These are phyloP conservation scores for Lethenteron reissneri DNA, from an alignment of 2,113 vertebrate species.

Conservation along the genomic window DNA sequence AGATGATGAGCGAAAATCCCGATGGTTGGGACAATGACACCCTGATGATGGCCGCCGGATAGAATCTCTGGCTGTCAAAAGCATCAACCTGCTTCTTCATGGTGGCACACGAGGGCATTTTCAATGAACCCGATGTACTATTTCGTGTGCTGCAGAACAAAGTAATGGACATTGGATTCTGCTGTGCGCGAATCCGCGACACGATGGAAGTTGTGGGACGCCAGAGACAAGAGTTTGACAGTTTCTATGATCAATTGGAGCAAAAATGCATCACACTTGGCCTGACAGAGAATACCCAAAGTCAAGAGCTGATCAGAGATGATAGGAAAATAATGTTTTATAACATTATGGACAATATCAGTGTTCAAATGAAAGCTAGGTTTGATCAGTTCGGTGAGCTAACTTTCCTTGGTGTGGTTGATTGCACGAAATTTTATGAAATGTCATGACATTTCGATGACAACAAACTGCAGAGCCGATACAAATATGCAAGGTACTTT, in stretches of 20 bases:
- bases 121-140: too few relatives aligned
- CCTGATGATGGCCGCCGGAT: constrained; percentile 9
- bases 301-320: constrained; percentile 8
- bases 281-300: constrained; percentile 5
- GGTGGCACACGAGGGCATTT: background rate
- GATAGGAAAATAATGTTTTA: constrained; percentile 11
- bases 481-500: constrained; percentile 9
- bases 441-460: constrained; percentile 12
- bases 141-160: background rate
- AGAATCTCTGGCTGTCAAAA: constrained; percentile 10
- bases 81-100: constrained; percentile 10
- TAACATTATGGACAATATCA: constrained; percentile 12
- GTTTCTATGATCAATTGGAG: constrained; percentile 10
- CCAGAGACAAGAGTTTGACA: constrained; percentile 11
- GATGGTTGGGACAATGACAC: constrained; percentile 10
- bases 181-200: constrained; percentile 2
- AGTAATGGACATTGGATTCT: constrained; percentile 7
- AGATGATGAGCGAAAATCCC: constrained; percentile 9
- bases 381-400: constrained; percentile 10
- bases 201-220: constrained; percentile 8
- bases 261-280: constrained; percentile 10
- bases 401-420: constrained; percentile 11
- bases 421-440: constrained; percentile 9
- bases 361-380: constrained; percentile 9
- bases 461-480: constrained; percentile 10